Evolutionary conservation across 2,888 invertebrate genomes (phyloP), one percentile per base, ranked within the genome.

Genomic region (Diabrotica balteata): DNA sequence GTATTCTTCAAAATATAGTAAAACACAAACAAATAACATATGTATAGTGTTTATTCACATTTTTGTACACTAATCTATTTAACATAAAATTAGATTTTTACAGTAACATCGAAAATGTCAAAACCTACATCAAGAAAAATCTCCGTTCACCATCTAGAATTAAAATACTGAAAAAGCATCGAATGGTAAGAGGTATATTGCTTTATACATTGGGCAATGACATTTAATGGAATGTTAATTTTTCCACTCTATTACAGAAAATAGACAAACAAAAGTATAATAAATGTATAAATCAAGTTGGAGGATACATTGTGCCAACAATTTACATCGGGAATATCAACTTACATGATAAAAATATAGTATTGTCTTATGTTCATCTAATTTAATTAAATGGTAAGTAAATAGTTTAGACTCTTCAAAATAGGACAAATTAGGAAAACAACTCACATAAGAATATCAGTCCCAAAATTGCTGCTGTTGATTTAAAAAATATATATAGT

Each of bases 121-220:
- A 70, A 68, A 71, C 66, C 73, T 74, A 76, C 73, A 72, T 70
- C 67, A 71, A 73, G 70, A 72, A 66, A 73, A 45, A 62, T 67
- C 69, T 74, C 76, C 75, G 70, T 74, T 75, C 75, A 76, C 77
- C 77, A 75, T 66, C 69, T 72, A 72, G 65, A 70, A 71, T 71
- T 68, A 73, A 71, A 72, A 71, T 70, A 72, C 71, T 72, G 69
- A 73, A 71, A 57, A 71, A 70, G 60, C 65, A 64, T 45, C 45
- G 65, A 78, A 78, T 75, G 76, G 76, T 77, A 76, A 73, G 75
- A 76, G 76, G 76, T 75, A 77, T 76, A 78, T 77, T 77, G 78
- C 77, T 78, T 77, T 76, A 73, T 76, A 78, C 76, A 77, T 78
- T 73, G 73, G 72, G 75, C 73, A 77, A 76, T 74, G 73, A 76